These are phyloP conservation scores for Bombus ignitus DNA, from an alignment of 1,140 invertebrate genomes.

Conservation along the genomic window DNA sequence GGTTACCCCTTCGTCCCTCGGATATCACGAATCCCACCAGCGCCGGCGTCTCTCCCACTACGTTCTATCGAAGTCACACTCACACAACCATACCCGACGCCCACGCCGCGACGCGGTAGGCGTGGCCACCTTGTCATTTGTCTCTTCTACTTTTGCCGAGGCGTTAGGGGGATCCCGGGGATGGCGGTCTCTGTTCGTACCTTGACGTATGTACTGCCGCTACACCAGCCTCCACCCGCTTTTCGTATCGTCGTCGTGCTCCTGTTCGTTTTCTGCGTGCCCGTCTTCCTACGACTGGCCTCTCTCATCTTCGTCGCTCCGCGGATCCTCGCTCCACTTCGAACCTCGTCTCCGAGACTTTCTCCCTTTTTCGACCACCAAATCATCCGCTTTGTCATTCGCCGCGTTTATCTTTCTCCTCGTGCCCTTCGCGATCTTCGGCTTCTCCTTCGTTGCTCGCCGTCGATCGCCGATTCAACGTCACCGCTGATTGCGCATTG, in stretches of 20 bases:
- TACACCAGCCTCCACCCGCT: slow-evolving; percentile 56
- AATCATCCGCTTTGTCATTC: slow-evolving; percentile 35
- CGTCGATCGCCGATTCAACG: not conserved
- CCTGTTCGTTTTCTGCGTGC: slow-evolving; percentile 31
- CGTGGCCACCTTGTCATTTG: slow-evolving; percentile 79
- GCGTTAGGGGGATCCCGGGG: slow-evolving; percentile 65
- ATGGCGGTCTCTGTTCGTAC: slow-evolving; percentile 68
- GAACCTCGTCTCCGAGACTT: not conserved
- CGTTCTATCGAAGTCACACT: slow-evolving; percentile 62
- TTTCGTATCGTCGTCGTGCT: slow-evolving; percentile 41
- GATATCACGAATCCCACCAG: slow-evolving; percentile 56
- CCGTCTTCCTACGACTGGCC: not conserved
- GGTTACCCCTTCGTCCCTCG: slow-evolving; percentile 28
- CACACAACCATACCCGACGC: slow-evolving; percentile 72
- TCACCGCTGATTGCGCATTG: too few species aligned
- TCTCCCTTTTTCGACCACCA: slow-evolving; percentile 35
- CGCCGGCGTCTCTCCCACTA: slow-evolving; percentile 53
- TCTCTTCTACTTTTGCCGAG: slow-evolving; percentile 73
- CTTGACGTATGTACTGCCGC: slow-evolving; percentile 76
- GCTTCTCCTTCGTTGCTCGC: not conserved
- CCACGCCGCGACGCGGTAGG: slow-evolving; percentile 72
- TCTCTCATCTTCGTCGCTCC: not conserved
- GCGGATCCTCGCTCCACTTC: not conserved
- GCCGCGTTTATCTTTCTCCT: slow-evolving; percentile 18
- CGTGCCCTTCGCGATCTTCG: not conserved